A percentile compares a stretch with the other conserved stretches of the same genome.
These are phyloP conservation scores for Macrotrachela quadricornifera DNA, from an alignment of 1,140 invertebrate genomes.

Conservation along the genomic window DNA sequence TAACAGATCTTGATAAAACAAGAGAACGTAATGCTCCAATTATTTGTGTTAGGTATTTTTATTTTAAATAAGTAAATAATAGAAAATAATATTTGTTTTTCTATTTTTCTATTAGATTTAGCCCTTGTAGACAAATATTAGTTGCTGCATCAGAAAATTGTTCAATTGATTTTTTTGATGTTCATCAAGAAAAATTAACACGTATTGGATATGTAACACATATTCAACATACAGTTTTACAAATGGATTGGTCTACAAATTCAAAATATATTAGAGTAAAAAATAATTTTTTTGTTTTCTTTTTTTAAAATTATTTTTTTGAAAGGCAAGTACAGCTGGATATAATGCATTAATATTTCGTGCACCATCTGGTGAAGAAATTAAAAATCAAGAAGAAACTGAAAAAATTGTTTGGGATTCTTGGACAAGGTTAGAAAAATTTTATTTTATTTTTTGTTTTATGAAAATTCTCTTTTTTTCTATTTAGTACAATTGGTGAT, in stretches of 20 bases:
- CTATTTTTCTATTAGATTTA: too few species aligned
- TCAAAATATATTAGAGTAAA: slow-evolving; percentile 22
- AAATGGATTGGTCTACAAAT: slow-evolving; percentile 29
- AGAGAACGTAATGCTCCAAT: slow-evolving; percentile 3
- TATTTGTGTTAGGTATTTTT: neutral
- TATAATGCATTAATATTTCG: slow-evolving; percentile 18
- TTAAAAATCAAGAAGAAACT: slow-evolving; percentile 12
- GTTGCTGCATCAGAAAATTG: slow-evolving; percentile 26
- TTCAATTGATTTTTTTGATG: slow-evolving; percentile 27
- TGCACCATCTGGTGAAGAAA: slow-evolving; percentile 17
- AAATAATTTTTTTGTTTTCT: too few species aligned
- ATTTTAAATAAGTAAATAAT: too few species aligned
- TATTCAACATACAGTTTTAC: slow-evolving; percentile 24
- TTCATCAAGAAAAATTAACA: slow-evolving; percentile 17
- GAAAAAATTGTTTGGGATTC: slow-evolving; percentile 24
- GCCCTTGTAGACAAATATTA: slow-evolving; percentile 19
- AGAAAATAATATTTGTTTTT: too few species aligned
- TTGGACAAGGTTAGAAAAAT: slow-evolving; percentile 22
- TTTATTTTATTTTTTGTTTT: neutral
- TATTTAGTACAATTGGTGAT: slow-evolving; percentile 19
- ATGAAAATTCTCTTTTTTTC: too few species aligned
- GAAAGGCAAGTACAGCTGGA: too few species aligned
- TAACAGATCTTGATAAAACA: neutral
- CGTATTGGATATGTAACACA: slow-evolving; percentile 24
- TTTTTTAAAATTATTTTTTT: too few species aligned